Percentiles rank a stretch among this genome's conserved stretches.
These are phyloP conservation scores for Ochotona curzoniae DNA, from an alignment of 2,113 vertebrate species.

Conservation along the genomic window DNA sequence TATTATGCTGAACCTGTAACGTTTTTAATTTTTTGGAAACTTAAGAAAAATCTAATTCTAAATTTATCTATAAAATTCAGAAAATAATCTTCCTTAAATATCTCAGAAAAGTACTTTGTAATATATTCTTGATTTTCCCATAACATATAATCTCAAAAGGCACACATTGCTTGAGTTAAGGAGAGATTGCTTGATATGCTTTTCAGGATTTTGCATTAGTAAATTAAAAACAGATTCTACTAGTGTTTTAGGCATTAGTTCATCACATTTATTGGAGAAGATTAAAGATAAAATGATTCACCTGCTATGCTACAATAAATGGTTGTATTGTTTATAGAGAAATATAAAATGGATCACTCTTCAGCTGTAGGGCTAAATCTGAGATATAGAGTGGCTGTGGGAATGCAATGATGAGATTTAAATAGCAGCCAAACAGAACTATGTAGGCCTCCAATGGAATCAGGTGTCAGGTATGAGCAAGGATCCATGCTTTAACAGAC, in stretches of 20 bases:
- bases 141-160: background rate
- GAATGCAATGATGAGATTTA: background rate
- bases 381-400: background rate
- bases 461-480: background rate
- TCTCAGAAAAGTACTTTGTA: background rate
- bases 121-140: background rate
- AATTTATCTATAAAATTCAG: background rate
- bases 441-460: background rate
- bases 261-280: conserved; percentile 33
- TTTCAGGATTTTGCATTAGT: conserved; percentile 9
- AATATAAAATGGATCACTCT: background rate
- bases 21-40: conserved; percentile 28
- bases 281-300: conserved; percentile 22
- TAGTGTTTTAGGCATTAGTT: conserved; percentile 23
- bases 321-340: background rate
- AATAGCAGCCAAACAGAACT: background rate
- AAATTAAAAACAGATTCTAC: background rate
- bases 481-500: background rate
- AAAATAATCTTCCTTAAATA: background rate
- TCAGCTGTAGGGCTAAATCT: background rate
- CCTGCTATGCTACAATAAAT: background rate
- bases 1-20: background rate
- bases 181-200: background rate
- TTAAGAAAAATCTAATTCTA: conserved; percentile 10
- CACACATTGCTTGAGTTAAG: background rate